Base-by-base conservation (phyloP, 1,140 invertebrate genomes). In the Anastrepha obliqua region DNA sequence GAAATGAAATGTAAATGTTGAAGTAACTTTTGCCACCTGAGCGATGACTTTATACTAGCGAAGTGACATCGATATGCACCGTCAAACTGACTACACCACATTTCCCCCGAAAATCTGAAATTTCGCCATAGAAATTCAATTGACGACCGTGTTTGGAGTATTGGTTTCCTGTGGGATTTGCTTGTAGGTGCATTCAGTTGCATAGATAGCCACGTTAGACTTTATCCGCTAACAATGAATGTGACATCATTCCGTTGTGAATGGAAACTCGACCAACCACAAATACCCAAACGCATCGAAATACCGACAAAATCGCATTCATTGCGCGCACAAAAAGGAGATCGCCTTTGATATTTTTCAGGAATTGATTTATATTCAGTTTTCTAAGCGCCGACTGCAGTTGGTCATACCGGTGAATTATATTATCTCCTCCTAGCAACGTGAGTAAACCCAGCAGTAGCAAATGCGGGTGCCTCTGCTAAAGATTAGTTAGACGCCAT, bases 361-460 rank as follows among this genome's bases (percentile, higher is more conserved):
- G 17, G 85, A 62, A 86, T 86, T 86, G 85, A 62, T 86, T 86
- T 86, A 86, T 86, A 58, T 86, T 17, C 85, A 39, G 2, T 86
- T 62, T 86, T 59, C 20, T 7, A 39, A 39, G 17, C 51, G 59
- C 13, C 51, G 51, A 5, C n/a, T 70, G 8, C 67, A 29, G n/a
- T 67, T 67, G 29, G 64, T 67, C 64, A 67, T 67, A 67, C 29
- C 29, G 7, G 20, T 67, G 6, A 5, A 67, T 67, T 67, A 5
- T 11, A 39, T 5, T 67, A 67, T 67, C 64, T 67, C 0, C 29
- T 29, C 17, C 3, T 20, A 67, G 7, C 11, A n/a, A 17, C 29
- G 29, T 29, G 60, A 13, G 60, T 62, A n/a, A 17, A n/a, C n/a
- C n/a, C n/a, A 62, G 60, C 60, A 62, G 60, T 11, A 55, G 11